Evolutionary conservation across 37 sponge, comb jelly and placozoan genomes (phyloP), one percentile per base, ranked within the genome.

Genomic region (Ianthella basta): DNA sequence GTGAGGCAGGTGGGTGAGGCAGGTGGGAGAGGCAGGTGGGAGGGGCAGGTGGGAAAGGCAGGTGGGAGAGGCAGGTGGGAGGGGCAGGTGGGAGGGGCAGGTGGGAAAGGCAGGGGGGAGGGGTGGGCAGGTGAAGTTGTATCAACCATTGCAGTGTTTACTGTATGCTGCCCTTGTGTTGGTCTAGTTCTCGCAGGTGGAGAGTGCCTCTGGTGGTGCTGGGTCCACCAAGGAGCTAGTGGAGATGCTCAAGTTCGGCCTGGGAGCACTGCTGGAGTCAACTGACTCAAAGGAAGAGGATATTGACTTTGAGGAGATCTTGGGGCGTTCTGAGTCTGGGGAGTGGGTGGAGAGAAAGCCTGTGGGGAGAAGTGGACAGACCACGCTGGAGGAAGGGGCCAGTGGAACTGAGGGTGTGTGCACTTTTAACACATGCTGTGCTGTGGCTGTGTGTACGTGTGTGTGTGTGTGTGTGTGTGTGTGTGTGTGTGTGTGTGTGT

Each of bases 171-270:
- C 79, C 79, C 38, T 78, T 16, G 1, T 1, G 15, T 41, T 40
- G 21, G 38, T 21, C 38, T 10, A 61, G 70, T 30, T 30, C 18
- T 30, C 70, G 1, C 34, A 16, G 10, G 4, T n/a, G 70, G 34
- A 30, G 1, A 32, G 70, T 33, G 4, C 70, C 50, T 3, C n/a
- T 4, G 86, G 37, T 50, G 61, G 23, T 41, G 69, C 44, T 33
- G 60, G 40, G 12, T 53, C 23, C 53, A 1, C 69, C 24, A 2
- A 55, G 5, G 79, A 86, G 29, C 74, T 94, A 30, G 57, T 83
- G 13, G 92, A 91, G 44, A 91, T 94, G 36, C 80, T 94, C 56
- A 94, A 94, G 69, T 94, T 86, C 83, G 95, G 95, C 13, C 84
- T 94, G 35, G 89, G 83, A 44, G 16, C 59, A n/a, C 79, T 94